Evolutionary conservation across 64 coral and sea anemone genomes (phyloP).

Genomic region (Montipora efflorescens): DNA sequence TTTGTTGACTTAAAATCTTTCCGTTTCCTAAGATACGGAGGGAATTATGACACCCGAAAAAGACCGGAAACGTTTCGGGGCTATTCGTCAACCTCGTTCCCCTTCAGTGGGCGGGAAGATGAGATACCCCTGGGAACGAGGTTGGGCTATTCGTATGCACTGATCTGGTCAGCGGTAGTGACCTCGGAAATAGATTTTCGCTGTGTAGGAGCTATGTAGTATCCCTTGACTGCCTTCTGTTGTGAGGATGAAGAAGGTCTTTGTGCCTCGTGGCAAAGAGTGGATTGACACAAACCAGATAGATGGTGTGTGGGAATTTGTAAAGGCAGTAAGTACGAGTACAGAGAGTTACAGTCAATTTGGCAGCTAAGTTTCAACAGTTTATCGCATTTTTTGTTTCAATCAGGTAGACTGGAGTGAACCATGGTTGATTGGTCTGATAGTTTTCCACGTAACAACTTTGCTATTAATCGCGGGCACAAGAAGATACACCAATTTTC

Average conservation of each 20-base stretch:
- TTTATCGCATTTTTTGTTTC: neutral
- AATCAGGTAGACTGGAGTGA: slow-evolving; percentile 61
- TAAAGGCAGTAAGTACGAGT: slow-evolving; percentile 60
- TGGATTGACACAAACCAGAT: slow-evolving; percentile 51
- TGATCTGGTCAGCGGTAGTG: neutral
- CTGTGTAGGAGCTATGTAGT: neutral
- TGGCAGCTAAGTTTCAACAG: neutral
- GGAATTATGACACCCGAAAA: too few relatives aligned
- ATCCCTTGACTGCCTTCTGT: neutral
- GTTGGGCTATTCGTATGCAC: too few relatives aligned
- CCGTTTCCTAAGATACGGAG: too few relatives aligned
- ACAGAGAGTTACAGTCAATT: neutral
- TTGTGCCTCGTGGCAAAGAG: slow-evolving; percentile 5
- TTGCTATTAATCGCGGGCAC: slow-evolving; percentile 20
- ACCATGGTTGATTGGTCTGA: slow-evolving; percentile 43
- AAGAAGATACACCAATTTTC: slow-evolving; percentile 53
- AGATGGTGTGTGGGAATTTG: slow-evolving; percentile 55
- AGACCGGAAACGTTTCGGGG: too few relatives aligned
- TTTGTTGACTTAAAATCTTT: too few relatives aligned
- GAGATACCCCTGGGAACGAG: too few relatives aligned
- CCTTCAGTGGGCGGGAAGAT: too few relatives aligned
- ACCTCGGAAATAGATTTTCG: neutral
- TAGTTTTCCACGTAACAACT: slow-evolving; percentile 49
- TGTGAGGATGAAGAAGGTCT: neutral
- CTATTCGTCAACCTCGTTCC: too few relatives aligned